Evolutionary conservation across 2,113 vertebrate species (phyloP).

Genomic region (Chloropsis cyanopogon): DNA sequence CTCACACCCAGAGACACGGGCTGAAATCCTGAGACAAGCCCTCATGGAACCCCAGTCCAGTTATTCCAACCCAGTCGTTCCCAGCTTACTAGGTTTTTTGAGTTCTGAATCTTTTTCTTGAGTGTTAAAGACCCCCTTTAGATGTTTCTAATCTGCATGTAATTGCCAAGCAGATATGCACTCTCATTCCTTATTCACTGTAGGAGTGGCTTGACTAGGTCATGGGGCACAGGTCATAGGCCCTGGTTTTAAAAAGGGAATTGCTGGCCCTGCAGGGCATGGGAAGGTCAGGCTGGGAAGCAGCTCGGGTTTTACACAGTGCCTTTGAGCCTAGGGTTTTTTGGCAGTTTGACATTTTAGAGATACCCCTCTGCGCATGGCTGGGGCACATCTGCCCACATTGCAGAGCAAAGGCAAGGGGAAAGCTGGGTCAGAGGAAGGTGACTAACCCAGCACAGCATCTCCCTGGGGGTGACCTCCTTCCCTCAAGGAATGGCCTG

Average conservation of each 20-base stretch:
- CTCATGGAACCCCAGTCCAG: background rate
- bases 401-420: background rate
- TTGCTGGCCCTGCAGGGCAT: background rate
- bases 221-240: background rate
- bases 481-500: background rate
- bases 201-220: background rate
- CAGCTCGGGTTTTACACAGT: fast-evolving
- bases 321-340: background rate
- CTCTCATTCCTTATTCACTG: background rate
- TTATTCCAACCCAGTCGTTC: background rate
- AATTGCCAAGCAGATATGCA: background rate
- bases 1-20: background rate
- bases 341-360: background rate
- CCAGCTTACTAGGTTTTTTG: background rate
- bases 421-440: background rate
- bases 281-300: background rate
- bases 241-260: background rate
- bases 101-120: background rate
- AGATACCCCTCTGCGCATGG: background rate
- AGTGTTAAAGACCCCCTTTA: background rate
- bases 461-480: background rate
- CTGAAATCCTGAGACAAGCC: background rate
- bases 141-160: background rate
- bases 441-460: background rate
- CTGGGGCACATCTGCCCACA: background rate